Evolutionary conservation across 2,797 vertebrate genomes (phyloP), one percentile per base, ranked within the genome.

Genomic region (Arrhamphus sclerolepis): DNA sequence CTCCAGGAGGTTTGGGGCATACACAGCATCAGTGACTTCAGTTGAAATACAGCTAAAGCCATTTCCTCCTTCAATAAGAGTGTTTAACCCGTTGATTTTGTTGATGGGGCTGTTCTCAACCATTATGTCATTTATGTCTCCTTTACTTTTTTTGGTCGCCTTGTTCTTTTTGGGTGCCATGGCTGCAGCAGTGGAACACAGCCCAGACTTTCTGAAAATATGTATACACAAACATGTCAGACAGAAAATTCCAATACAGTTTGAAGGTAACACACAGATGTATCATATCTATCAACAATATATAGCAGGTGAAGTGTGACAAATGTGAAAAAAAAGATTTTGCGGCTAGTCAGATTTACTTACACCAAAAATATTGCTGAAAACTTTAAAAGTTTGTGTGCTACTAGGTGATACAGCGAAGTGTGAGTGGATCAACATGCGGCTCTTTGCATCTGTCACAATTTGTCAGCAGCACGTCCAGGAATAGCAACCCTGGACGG

Each of bases 101-200:
- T 88, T 97, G 70, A 97, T 76, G 2, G 96, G 95, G 20, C 94
- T 93, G 50, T 98, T 96, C 77, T 99, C 97, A 39, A 99, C 95
- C 63, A 97, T 93, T 43, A 96, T 95, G 78, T 99, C 97, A 65
- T 93, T 98, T 70, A 98, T 92, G 54, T 97, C 96, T 60, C 89
- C 87, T 92, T 98, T 99, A 81, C 82, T 98, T 90, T 98, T 99
- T 83, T 95, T 99, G 72, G 93, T 78, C 9, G 92, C 83, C 93
- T 98, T 99, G 87, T 84, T 94, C 96, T 97, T 99, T 93, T 99
- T 99, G 63, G 98, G 98, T 87, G 98, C 97, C 98, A 99, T 99
- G 93, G 89, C 92, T 95, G 94, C 81, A 91, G 93, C 79, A 84
- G 81, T 74, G 80, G 90, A 89, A 92, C 86, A 90, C 94, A 94